These are phyloP conservation scores for Tetragonisca angustula DNA, from an alignment of 2,888 invertebrate species.

Conservation along the genomic window DNA sequence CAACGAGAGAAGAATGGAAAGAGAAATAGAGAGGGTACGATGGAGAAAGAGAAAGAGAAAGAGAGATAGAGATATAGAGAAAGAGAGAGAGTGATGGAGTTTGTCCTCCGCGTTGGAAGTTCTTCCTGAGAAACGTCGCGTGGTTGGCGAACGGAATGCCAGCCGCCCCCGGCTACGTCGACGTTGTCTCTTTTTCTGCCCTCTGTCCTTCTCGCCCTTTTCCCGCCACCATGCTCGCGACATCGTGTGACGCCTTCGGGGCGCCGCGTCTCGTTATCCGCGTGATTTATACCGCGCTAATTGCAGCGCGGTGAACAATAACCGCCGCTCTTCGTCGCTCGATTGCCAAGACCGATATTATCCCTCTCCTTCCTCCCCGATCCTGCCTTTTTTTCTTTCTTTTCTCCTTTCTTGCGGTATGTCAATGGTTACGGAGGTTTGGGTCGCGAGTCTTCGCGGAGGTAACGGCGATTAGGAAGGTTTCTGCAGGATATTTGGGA, in stretches of 20 bases:
- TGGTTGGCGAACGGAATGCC: conserved; percentile 71
- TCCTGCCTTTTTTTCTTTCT: not conserved
- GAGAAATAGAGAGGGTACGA: too few relatives aligned
- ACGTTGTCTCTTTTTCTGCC: conserved; percentile 42
- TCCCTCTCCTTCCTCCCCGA: not conserved
- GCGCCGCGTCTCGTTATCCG: conserved; percentile 83
- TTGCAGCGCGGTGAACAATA: conserved; percentile 81
- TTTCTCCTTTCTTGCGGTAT: too few relatives aligned
- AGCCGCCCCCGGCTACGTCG: conserved; percentile 50
- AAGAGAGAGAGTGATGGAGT: conserved; percentile 11
- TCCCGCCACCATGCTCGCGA: conserved; percentile 20
- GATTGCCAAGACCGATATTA: conserved; percentile 50
- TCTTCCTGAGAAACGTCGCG: conserved; percentile 67
- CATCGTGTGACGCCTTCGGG: conserved; percentile 81
- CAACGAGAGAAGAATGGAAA: not conserved
- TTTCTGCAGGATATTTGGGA: not conserved
- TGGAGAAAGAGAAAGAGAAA: not conserved
- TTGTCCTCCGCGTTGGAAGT: conserved; percentile 62
- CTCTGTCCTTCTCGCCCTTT: conserved; percentile 23
- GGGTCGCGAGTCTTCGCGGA: not conserved
- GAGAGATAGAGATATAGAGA: conserved; percentile 1
- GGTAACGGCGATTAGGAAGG: too few relatives aligned
- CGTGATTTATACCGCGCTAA: conserved; percentile 83
- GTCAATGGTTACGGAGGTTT: not conserved
- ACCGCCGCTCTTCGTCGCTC: conserved; percentile 48